Evolutionary conservation across 2,113 vertebrate species (phyloP), one percentile per base, ranked within the genome.

Genomic region (Gyps fulvus): DNA sequence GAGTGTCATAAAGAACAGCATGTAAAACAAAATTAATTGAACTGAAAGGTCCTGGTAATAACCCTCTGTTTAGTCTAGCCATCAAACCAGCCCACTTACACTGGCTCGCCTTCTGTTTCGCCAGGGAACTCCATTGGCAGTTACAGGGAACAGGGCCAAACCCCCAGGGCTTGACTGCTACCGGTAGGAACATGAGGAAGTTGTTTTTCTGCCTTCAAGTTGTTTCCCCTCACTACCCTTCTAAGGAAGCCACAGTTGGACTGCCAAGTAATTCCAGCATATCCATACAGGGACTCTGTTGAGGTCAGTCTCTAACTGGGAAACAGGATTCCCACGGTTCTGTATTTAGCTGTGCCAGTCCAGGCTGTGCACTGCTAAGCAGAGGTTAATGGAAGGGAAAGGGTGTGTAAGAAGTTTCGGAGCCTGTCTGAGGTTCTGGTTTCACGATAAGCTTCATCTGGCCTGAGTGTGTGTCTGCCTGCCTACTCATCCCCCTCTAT

Each of bases 241-340:
- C 86, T 91, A 90, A 87, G 83, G 71, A 87, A 89, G 84, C 14
- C 84, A 77, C 52, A 57, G 71, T 1, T 58, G 50, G 73, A 72
- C n/a, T 92, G 91, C 94, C 91, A 95, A 89, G 57, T 91, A 74
- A 93, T 94, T 93, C 57, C 85, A 78, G 72, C 49, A 73, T 42
- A 93, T 61, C 82, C 89, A 71, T 83, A 90, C 57, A 83, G 76
- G 47, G 90, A 49, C 82, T 91, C 78, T 62, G n/a, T 3, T 70
- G 84, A 92, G 85, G 88, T 92, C 86, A 81, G 69, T 62, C 59
- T 81, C 92, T 69, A 67, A 81, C 40, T 31, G 66, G 55, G 63
- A 92, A 93, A 59, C 45, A 79, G 40, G 42, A 74, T 97, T 97
- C 97, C 91, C 95, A 96, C 54, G 80, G 95, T 95, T 91, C 95